Conservation (phyloP, 2,797 vertebrate genomes). For the Lacerta viridis region DNA sequence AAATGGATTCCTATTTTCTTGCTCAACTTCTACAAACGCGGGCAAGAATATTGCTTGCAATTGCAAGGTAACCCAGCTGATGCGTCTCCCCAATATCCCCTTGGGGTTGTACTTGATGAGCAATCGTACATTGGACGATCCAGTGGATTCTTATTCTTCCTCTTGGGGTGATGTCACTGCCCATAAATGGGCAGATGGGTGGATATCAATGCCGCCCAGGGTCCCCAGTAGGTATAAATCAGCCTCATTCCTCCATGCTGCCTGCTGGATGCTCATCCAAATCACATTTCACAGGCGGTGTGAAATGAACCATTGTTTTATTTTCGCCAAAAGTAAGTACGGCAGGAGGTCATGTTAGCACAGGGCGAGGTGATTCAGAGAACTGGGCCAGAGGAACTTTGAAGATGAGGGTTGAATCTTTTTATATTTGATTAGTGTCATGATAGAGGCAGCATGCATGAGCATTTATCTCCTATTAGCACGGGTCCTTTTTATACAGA, state of each 20-base stretch:
- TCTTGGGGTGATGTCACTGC: neutral
- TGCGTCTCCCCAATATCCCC: no score
- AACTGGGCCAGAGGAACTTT: neutral
- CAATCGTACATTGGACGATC: no score
- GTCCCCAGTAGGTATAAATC: neutral
- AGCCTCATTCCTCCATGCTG: no score
- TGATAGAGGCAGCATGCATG: neutral
- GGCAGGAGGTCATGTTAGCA: neutral
- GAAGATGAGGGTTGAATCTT: neutral
- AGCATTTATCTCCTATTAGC: neutral
- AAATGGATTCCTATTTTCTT: constrained; percentile 1
- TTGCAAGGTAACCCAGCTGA: neutral
- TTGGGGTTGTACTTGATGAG: neutral
- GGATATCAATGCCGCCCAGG: neutral
- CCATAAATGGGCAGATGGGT: neutral
- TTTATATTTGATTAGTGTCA: constrained; percentile 9
- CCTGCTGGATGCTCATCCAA: neutral
- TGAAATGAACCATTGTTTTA: neutral
- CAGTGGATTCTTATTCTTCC: neutral
- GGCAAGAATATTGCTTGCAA: neutral
- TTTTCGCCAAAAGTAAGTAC: neutral
- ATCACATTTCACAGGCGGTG: neutral
- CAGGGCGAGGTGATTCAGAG: neutral
- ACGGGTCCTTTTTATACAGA: neutral
- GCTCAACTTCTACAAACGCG: neutral